A percentile compares a stretch with the other conserved stretches of the same genome.
Conservation (phyloP, 2,113 vertebrate genomes). For the Gallinago paraguaiae region DNA sequence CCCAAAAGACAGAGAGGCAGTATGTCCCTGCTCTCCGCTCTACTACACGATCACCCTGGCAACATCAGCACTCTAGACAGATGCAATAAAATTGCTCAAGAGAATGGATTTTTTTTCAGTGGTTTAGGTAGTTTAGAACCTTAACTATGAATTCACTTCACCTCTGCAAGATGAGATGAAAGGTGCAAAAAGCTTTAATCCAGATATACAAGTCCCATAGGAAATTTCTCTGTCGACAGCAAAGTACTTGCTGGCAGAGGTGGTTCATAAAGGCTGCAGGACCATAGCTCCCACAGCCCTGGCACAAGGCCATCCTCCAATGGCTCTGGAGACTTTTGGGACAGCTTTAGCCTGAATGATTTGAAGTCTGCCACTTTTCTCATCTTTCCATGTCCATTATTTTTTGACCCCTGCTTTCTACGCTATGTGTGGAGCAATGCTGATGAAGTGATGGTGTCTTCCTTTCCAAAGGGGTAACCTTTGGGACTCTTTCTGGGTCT, state of each 20-base stretch:
- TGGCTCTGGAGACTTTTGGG: neutral
- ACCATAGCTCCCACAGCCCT: rapidly evolving
- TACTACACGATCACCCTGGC: rapidly evolving
- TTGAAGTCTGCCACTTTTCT: neutral
- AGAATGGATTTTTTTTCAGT: neutral
- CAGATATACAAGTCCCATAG: neutral
- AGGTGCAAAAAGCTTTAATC: neutral
- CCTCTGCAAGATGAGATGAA: neutral
- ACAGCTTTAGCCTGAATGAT: rapidly evolving
- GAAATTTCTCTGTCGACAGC: neutral
- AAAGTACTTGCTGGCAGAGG: neutral
- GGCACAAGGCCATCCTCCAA: neutral
- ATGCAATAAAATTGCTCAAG: neutral
- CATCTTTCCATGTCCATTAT: neutral
- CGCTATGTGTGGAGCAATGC: rapidly evolving
- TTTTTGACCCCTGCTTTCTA: neutral
- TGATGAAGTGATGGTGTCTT: rapidly evolving
- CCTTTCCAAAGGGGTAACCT: neutral
- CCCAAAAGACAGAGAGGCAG: neutral
- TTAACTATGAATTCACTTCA: neutral
- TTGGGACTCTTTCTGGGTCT: neutral
- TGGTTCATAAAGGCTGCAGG: neutral
- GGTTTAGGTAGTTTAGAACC: neutral
- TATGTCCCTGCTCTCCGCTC: neutral
- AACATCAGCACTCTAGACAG: neutral